These are phyloP conservation scores for Microchirus variegatus DNA, from an alignment of 2,797 vertebrate genomes.

Conservation along the genomic window DNA sequence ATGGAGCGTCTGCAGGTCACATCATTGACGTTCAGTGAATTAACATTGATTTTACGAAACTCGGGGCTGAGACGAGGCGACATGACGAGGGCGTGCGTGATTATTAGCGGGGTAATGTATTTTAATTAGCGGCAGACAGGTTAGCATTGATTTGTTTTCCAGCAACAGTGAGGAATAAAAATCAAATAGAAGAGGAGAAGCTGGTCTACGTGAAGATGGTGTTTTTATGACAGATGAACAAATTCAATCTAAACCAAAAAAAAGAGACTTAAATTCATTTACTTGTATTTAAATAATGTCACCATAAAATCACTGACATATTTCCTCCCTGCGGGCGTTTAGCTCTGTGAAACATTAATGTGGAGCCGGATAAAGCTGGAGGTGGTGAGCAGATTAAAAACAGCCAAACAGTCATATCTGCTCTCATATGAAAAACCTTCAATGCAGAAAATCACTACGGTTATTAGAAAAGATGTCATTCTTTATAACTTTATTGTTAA, in stretches of 20 bases:
- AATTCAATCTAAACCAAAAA: background rate
- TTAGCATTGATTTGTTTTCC: constrained; percentile 1
- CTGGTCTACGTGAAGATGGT: background rate
- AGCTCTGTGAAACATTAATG: no score
- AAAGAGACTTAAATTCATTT: background rate
- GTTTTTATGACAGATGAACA: background rate
- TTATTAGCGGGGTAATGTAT: constrained; percentile 8
- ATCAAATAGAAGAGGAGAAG: background rate
- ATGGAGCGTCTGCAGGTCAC: constrained; percentile 3
- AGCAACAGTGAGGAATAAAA: background rate
- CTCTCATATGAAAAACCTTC: no score
- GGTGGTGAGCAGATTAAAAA: no score
- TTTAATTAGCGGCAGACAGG: background rate
- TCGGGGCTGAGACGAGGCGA: background rate
- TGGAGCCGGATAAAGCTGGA: no score
- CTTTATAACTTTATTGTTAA: no score
- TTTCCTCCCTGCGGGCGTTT: no score
- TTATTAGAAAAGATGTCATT: no score
- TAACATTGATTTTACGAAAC: constrained; percentile 30
- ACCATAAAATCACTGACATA: no score
- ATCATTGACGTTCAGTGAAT: constrained; percentile 4
- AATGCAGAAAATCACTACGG: no score
- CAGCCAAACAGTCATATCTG: no score
- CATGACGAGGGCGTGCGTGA: background rate
- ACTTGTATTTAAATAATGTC: no score